phyloP scores from a whole-genome alignment of 2,797 vertebrate genomes.

The Hemitrygon akajei region DNA sequence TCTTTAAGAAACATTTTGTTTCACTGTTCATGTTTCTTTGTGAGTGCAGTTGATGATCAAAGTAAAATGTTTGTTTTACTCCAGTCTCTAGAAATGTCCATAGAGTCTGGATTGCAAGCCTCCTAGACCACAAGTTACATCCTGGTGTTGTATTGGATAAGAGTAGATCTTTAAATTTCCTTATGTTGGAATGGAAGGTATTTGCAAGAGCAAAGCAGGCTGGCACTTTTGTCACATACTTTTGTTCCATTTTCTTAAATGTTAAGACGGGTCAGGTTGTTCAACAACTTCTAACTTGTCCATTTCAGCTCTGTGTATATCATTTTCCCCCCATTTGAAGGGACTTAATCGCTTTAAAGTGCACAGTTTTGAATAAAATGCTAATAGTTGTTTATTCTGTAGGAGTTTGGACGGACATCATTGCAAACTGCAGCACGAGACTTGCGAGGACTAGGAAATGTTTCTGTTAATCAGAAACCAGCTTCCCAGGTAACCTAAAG shows the following conservation, averaged over 20 bases:
- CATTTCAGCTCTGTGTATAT: neutral
- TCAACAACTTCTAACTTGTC: neutral
- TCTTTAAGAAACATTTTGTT: neutral
- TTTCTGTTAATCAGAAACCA: slow-evolving; percentile 3
- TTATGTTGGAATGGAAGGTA: neutral
- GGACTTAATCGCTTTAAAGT: neutral
- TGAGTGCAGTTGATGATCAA: neutral
- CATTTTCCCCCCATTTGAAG: too few species aligned
- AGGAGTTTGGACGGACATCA: neutral
- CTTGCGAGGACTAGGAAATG: neutral
- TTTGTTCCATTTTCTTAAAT: neutral
- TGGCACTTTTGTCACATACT: too few species aligned
- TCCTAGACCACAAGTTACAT: neutral
- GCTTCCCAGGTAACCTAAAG: neutral
- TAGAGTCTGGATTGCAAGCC: neutral
- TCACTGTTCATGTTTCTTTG: neutral
- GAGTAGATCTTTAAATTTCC: neutral
- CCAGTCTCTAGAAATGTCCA: neutral
- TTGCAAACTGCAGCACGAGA: neutral
- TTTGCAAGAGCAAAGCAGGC: neutral
- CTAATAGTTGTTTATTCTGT: neutral
- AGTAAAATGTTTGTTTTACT: neutral
- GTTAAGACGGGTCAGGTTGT: neutral
- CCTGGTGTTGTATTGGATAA: neutral
- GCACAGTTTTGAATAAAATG: neutral